phyloP scores from a whole-genome alignment of 2,888 invertebrate species.

The Campopleginae sp. region DNA sequence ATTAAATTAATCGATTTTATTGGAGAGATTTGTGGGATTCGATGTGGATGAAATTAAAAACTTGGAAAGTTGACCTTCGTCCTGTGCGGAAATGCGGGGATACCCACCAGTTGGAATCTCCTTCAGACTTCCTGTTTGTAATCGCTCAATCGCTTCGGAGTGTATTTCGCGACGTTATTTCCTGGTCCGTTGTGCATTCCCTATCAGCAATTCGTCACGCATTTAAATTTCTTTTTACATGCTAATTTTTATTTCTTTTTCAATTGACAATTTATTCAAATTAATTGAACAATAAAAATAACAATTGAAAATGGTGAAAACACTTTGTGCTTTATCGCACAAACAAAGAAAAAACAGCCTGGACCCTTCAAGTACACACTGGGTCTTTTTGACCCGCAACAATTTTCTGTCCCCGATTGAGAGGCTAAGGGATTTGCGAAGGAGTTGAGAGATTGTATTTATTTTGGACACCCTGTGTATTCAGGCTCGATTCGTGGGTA shows the following conservation, averaged over 20 bases:
- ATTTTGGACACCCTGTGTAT: constrained; percentile 74
- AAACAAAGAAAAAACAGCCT: too few species aligned
- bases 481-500: constrained; percentile 60
- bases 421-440: not conserved
- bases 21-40: not conserved
- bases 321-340: not conserved
- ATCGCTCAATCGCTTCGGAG: constrained; percentile 31
- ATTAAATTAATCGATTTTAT: not conserved
- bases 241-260: too few species aligned
- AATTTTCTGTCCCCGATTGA: too few species aligned
- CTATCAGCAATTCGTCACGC: not conserved
- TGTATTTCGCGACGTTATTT: not conserved
- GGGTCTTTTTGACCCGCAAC: too few species aligned
- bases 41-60: not conserved
- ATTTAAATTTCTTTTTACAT: not conserved
- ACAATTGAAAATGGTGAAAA: not conserved
- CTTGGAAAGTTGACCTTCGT: not conserved
- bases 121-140: constrained; percentile 56
- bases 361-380: too few species aligned
- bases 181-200: not conserved
- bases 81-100: constrained; percentile 39
- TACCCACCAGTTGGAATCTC: constrained; percentile 49
- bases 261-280: not conserved
- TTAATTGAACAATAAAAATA: not conserved
- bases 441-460: constrained; percentile 38